Evolutionary conservation across 2,888 invertebrate species (phyloP), one percentile per base, ranked within the genome.

Genomic region (Cabera pusaria): DNA sequence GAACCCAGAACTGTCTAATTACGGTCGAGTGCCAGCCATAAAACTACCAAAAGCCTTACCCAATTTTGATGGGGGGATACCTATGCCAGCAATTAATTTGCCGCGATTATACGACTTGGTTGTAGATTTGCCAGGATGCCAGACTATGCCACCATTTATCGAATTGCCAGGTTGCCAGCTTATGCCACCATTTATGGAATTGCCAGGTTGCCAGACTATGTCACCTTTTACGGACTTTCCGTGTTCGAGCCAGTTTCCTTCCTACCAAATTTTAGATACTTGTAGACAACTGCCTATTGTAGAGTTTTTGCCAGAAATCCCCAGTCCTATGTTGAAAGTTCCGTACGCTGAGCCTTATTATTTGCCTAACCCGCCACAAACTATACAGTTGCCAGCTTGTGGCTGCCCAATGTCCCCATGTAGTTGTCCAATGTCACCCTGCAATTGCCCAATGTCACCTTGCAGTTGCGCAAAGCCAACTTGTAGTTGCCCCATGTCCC

Each of bases 41-140:
- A 40, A 28, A 14, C 12, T 47, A 14, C 41, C 49, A 2, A 36
- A 44, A 32, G 19, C 23, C 18, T 28, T 23, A 31, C 34, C 32
- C 33, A 39, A 10, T 16, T 32, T 3, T 19, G 17, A 36, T 10
- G 1, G 33, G 9, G 14, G 12, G 19, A 9, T 39, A 24, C 14
- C 35, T 28, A 12, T 40, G 26, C 18, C 39, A 10, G 33, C 28
- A 4, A 29, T 19, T 4, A 38, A 38, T 33, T 20, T 46, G 10
- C 39, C 39, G 9, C 27, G 25, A 14, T 14, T 20, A 6, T 33
- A 9, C 5, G 33, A 40, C 7, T 18, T 18, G 0, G n/a, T 26
- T 16, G n/a, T 26, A 5, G 18, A 20, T n/a, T 14, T 19, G 12
- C 27, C 22, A 16, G 12, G 14, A 3, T 7, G 22, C 8, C 6